Base-by-base conservation (phyloP, 2,888 invertebrate species). In the Stomorhina lunata region DNA sequence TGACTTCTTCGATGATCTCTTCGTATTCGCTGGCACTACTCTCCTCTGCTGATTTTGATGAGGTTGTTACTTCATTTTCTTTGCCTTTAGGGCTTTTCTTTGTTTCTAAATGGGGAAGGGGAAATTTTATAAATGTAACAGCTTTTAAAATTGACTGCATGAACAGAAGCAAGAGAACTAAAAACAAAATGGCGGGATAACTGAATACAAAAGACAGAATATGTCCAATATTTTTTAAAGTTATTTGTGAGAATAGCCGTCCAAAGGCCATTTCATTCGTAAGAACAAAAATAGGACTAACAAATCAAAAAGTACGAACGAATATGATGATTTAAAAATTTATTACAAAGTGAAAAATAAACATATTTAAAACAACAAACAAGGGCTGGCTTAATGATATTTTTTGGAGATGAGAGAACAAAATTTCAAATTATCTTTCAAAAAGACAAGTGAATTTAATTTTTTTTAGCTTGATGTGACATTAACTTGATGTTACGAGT, bases 81-180 rank as follows among this genome's bases (percentile, higher is more conserved):
- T 92, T 92, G 86, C 92, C 92, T 61, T 92, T 92, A 85, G 92
- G 92, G 78, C 84, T 86, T 73, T 80, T 84, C 69, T 88, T 88
- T 84, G 86, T 84, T 84, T 87, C 89, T 87, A 87, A 82, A 83
- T 37, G 48, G 66, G 75, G 72, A 79, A 85, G 50, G 59, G 66
- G 66, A 81, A 81, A 81, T 66, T 71, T 53, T 17, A 5, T 77
- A 69, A 77, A 78, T 78, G 78, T 71, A 37, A 25, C 50, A 53
- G 53, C 69, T 37, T 75, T 71, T 40, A 71, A 45, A 53, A 66
- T 59, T 48, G 55, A 69, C 61, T 79, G 65, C 53, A 71, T 59
- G 71, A 79, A 79, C 65, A 75, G 72, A 71, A 82, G 65, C 75
- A 34, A 61, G 59, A 50, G 27, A 77, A 72, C 73, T 55, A 66